Conservation (phyloP, 2,888 invertebrate genomes). For the Liopterus haemorrhoidalis region DNA sequence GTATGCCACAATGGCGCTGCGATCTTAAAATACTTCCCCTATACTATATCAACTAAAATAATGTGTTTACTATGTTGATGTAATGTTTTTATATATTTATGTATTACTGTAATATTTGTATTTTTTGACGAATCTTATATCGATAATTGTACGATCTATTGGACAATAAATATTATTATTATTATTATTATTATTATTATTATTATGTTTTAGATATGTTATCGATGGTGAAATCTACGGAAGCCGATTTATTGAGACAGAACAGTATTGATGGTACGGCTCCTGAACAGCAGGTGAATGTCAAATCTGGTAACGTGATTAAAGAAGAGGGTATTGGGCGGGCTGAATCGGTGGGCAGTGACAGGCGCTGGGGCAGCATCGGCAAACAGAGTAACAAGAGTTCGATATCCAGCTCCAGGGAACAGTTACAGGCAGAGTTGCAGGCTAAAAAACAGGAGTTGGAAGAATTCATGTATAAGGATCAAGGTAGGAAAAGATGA, state of each 20-base stretch:
- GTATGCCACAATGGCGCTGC: no score
- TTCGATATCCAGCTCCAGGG: slow-evolving; percentile 44
- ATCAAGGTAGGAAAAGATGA: slow-evolving; percentile 43
- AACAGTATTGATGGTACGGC: slow-evolving; percentile 26
- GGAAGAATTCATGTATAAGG: slow-evolving; percentile 61
- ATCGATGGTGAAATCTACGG: slow-evolving; percentile 42
- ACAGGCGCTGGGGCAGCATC: slow-evolving; percentile 33
- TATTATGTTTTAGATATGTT: slow-evolving; percentile 45
- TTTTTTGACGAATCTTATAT: no score
- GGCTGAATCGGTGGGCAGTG: slow-evolving; percentile 34
- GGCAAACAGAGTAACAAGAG: slow-evolving; percentile 43
- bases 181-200: no score
- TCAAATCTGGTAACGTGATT: slow-evolving; percentile 23
- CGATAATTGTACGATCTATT: no score
- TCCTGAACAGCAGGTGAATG: slow-evolving; percentile 27
- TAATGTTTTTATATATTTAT: no score
- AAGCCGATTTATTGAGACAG: slow-evolving; percentile 33
- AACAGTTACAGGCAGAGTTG: slow-evolving; percentile 53
- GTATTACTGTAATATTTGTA: no score
- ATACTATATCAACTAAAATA: no score
- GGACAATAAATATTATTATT: no score
- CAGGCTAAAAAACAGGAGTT: slow-evolving; percentile 60
- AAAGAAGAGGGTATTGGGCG: slow-evolving; percentile 20
- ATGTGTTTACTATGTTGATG: no score
- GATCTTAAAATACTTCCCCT: no score